Base-by-base conservation (phyloP, 2,888 invertebrate species). In the Arrhopalites spinosus region DNA sequence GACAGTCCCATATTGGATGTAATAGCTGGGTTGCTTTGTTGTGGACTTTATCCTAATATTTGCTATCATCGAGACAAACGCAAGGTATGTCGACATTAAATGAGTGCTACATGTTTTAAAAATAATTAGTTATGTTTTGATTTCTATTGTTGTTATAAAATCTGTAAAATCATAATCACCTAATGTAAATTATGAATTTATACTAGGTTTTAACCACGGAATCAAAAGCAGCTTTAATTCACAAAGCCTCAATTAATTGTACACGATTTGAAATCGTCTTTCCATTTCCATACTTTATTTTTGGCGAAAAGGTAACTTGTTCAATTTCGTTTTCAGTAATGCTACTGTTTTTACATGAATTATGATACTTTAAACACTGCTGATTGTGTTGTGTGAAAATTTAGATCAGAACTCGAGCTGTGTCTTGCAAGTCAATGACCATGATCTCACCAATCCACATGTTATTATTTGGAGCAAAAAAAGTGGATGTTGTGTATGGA, bases 241-340 rank as follows among this genome's bases (percentile, higher is more conserved):
- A 98, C 87, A 98, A 98, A 86, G 95, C 96, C 0, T 98, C 98
- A 0, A 96, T 98, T 2, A 97, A 98, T 87, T 95, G 95, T 86
- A 92, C 91, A 83, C 93, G 93, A 85, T 87, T 90, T 70, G 93
- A 93, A 69, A 91, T 93, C 76, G 89, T 89, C 80, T 98, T 98
- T 84, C 93, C 94, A 0, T 96, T 93, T 80, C 98, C 98, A 0
- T 92, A 97, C 85, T 97, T 99, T 85, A 94, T 99, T 75, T 99
- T 98, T 86, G 97, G 98, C 0, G 98, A 99, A 87, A 99, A 99
- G 88, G 90, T 90, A 83, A 79, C n/a, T n/a, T n/a, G n/a, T n/a
- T n/a, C n/a, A n/a, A n/a, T n/a, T n/a, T n/a, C n/a, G n/a, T n/a
- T n/a, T n/a, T n/a, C n/a, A 64, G 5, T 61, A 61, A 23, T 66